These are phyloP conservation scores for Pachypeltis micranthus DNA, from an alignment of 1,140 invertebrate species.

Conservation along the genomic window DNA sequence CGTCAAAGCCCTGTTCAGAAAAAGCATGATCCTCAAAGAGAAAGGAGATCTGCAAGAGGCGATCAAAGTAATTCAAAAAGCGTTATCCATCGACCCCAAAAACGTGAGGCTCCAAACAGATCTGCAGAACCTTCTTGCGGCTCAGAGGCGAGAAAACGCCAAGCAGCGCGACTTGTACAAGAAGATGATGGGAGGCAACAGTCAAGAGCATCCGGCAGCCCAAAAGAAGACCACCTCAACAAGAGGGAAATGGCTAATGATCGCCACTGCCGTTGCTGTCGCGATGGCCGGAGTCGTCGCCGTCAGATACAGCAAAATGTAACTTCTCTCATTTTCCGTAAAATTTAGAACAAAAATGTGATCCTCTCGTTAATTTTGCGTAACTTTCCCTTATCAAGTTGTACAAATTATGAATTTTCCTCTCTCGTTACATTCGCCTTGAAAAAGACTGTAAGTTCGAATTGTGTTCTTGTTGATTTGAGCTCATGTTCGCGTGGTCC, in stretches of 20 bases:
- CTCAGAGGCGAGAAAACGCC: conserved; percentile 41
- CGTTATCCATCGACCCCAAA: conserved; percentile 45
- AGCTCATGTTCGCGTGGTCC: too few relatives aligned
- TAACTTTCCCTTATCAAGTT: too few relatives aligned
- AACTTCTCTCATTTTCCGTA: not conserved
- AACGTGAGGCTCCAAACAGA: conserved; percentile 45
- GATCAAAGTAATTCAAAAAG: conserved; percentile 44
- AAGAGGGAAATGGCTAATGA: not conserved
- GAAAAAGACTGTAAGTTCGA: too few relatives aligned
- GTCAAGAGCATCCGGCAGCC: too few relatives aligned
- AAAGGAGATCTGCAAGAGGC: conserved; percentile 49
- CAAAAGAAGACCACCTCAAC: conserved; percentile 7
- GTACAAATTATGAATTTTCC: too few relatives aligned
- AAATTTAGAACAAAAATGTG: too few relatives aligned
- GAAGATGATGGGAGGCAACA: conserved; percentile 46
- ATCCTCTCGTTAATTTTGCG: too few relatives aligned
- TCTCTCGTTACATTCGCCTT: too few relatives aligned
- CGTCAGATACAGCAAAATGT: conserved; percentile 2
- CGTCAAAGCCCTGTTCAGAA: conserved; percentile 78
- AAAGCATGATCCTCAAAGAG: conserved; percentile 52
- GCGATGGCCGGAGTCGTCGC: not conserved
- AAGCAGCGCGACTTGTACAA: conserved; percentile 50
- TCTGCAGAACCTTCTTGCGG: conserved; percentile 43
- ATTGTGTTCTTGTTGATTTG: too few relatives aligned
- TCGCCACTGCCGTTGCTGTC: conserved; percentile 2